Conservation (phyloP, 1,140 invertebrate species). For the Drosophila littoralis region DNA sequence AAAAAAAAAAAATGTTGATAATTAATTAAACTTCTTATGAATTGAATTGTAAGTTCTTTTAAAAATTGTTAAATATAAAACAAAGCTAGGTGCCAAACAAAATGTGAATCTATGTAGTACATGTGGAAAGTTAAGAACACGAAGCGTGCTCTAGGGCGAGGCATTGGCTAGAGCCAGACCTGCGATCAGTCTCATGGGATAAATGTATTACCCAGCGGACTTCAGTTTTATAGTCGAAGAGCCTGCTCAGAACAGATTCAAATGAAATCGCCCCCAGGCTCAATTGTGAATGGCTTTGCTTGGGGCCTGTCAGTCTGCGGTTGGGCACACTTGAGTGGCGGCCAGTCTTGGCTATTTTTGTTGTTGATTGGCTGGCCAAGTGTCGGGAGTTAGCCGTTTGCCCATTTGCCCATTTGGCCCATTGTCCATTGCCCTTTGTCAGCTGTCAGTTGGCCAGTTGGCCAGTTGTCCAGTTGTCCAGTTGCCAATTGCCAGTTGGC, state of each 20-base stretch:
- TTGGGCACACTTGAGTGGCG: background rate
- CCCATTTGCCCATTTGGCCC: conserved; percentile 6
- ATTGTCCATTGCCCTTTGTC: conserved; percentile 15
- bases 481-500: conserved; percentile 5
- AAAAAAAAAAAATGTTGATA: background rate
- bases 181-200: too few species aligned
- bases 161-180: too few species aligned
- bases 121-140: too few species aligned
- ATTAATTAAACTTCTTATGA: too few species aligned
- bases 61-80: too few species aligned
- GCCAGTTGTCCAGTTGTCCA: conserved; percentile 10
- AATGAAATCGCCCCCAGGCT: background rate
- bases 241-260: background rate
- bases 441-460: background rate
- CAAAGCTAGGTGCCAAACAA: too few species aligned
- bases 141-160: too few species aligned
- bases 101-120: too few species aligned
- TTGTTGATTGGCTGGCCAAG: conserved; percentile 43
- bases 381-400: background rate
- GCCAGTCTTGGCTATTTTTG: conserved; percentile 33
- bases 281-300: background rate
- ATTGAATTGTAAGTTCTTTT: too few species aligned
- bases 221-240: too few species aligned
- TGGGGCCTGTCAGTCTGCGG: background rate
- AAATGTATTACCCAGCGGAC: too few species aligned